Evolutionary conservation across 2,888 invertebrate genomes (phyloP).

Genomic region (Sminthurinus aureus): DNA sequence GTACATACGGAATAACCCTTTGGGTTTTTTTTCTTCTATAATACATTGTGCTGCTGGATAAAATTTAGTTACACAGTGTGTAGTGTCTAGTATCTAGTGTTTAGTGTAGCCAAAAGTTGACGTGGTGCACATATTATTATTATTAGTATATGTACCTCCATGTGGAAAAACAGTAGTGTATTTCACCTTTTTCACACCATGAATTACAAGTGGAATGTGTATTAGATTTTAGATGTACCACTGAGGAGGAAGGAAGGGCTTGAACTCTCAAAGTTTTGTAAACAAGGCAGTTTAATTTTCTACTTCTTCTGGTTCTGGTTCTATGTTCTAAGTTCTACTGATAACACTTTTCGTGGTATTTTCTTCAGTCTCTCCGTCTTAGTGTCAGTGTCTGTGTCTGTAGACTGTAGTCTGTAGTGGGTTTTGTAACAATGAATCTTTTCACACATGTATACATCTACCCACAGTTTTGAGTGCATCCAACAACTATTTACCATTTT

Average conservation of each 20-base stretch:
- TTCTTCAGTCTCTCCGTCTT: neutral
- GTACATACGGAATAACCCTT: no score
- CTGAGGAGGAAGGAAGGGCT: neutral
- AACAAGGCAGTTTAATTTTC: neutral
- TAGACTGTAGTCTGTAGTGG: no score
- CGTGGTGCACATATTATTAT: neutral
- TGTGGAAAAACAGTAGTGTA: neutral
- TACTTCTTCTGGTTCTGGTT: neutral
- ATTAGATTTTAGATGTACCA: no score
- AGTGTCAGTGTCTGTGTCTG: no score
- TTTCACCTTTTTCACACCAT: neutral
- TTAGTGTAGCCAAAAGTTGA: no score
- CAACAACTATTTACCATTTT: neutral
- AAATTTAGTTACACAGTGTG: neutral
- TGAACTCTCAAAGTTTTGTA: neutral
- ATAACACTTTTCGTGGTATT: neutral
- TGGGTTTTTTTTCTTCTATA: no score
- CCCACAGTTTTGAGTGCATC: neutral
- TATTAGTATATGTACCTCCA: neutral
- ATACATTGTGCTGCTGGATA: neutral
- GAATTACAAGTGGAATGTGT: neutral
- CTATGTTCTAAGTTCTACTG: neutral
- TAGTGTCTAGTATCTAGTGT: no score
- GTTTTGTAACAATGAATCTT: neutral
- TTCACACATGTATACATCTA: neutral